These are phyloP conservation scores for Drosophila pruinosa DNA, from an alignment of 1,140 invertebrate species.

Conservation along the genomic window DNA sequence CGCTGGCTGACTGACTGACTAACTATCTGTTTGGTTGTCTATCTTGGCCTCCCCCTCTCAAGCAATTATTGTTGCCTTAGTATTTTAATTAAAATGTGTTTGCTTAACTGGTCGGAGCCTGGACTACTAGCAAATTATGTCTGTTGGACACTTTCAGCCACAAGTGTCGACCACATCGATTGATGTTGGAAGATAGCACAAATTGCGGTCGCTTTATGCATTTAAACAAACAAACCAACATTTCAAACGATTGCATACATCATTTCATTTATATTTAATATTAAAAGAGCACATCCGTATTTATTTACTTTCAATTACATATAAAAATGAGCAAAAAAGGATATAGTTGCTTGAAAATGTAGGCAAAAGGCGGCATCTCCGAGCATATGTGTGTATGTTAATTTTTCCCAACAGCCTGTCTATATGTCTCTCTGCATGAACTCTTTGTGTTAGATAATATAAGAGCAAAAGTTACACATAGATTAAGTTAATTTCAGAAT, in stretches of 20 bases:
- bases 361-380: too few species aligned
- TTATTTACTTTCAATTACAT: constrained; percentile 3
- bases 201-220: constrained; percentile 38
- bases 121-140: constrained; percentile 48
- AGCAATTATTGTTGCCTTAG: constrained; percentile 73
- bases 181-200: constrained; percentile 20
- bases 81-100: constrained; percentile 81
- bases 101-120: constrained; percentile 33
- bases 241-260: constrained; percentile 3
- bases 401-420: too few species aligned
- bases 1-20: not conserved
- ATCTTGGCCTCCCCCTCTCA: not conserved
- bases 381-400: too few species aligned
- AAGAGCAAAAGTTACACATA: too few species aligned
- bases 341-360: too few species aligned
- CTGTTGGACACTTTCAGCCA: constrained; percentile 11
- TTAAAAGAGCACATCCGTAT: not conserved
- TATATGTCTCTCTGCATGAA: too few species aligned
- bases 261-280: constrained; percentile 9
- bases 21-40: not conserved
- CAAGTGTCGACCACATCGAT: constrained; percentile 36
- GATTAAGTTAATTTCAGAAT: too few species aligned
- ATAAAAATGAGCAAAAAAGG: too few species aligned
- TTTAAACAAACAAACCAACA: constrained; percentile 26
- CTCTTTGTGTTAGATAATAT: too few species aligned